A percentile compares a stretch with the other conserved stretches of the same genome.
Conservation (phyloP, 1,140 invertebrate genomes). For the Drosophila erecta region DNA sequence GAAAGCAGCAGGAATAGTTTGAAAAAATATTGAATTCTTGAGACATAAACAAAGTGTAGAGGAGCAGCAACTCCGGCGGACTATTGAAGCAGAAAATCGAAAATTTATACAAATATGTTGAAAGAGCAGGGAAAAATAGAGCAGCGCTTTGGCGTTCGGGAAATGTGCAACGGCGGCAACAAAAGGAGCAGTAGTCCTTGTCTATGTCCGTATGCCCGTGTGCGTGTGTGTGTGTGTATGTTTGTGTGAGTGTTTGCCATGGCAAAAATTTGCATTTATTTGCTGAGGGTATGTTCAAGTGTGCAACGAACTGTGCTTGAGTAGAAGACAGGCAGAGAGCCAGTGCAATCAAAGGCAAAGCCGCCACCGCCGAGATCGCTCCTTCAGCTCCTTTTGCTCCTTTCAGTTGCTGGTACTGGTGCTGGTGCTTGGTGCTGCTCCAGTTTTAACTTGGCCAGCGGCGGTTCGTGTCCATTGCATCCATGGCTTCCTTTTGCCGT, state of each 20-base stretch:
- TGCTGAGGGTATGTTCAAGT: conserved; percentile 80
- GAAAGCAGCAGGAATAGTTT: conserved; percentile 64
- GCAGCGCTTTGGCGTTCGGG: conserved; percentile 39
- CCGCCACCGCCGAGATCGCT: conserved; percentile 45
- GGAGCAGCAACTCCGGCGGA: conserved; percentile 50
- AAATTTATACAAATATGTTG: conserved; percentile 81
- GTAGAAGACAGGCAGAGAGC: conserved; percentile 56
- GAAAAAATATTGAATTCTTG: conserved; percentile 77
- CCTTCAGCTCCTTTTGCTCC: conserved; percentile 1
- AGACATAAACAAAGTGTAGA: conserved; percentile 79
- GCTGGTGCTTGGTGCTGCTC: conserved; percentile 5
- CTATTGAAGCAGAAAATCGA: conserved; percentile 80
- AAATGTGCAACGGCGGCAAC: conserved; percentile 73
- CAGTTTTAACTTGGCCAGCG: conserved; percentile 25
- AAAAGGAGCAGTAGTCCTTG: conserved; percentile 60
- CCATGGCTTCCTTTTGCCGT: conserved; percentile 19
- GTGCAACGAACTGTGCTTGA: conserved; percentile 79
- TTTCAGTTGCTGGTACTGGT: background rate
- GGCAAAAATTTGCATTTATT: conserved; percentile 81
- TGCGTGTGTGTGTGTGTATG: conserved; percentile 1
- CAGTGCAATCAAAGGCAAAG: conserved; percentile 70
- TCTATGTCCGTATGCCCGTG: conserved; percentile 35
- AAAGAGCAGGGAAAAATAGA: conserved; percentile 46
- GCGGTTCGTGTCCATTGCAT: conserved; percentile 57
- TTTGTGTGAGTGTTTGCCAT: conserved; percentile 60